These are phyloP conservation scores for roundworm (Caenorhabditis elegans) DNA, from an alignment of 1,140 invertebrate species.

Conservation along the genomic window DNA sequence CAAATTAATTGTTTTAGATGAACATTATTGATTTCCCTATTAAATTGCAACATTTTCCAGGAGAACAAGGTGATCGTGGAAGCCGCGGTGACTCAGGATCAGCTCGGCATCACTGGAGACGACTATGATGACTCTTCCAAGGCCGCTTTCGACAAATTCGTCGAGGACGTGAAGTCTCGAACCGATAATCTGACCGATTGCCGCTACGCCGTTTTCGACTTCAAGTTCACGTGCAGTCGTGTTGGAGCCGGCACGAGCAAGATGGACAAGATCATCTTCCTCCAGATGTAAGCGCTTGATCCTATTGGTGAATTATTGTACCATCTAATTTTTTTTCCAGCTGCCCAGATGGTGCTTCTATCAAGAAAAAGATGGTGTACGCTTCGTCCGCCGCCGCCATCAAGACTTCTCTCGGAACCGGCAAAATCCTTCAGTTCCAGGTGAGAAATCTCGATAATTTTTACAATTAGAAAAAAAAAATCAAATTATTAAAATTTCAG, in stretches of 20 bases:
- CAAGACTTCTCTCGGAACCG: conserved; percentile 66
- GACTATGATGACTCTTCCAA: conserved; percentile 66
- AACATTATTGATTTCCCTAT: too few species aligned
- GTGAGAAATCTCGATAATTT: too few species aligned
- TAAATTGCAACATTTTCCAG: too few species aligned
- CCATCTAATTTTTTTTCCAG: background rate
- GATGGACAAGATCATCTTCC: conserved; percentile 66
- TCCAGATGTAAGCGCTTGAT: conserved; percentile 52
- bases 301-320: background rate
- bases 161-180: conserved; percentile 60
- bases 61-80: conserved; percentile 65
- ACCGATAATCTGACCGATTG: conserved; percentile 63
- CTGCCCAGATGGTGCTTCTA: conserved; percentile 66
- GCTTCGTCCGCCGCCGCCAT: conserved; percentile 67
- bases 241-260: conserved; percentile 64
- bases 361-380: conserved; percentile 68
- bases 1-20: too few species aligned
- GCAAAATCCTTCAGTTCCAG: conserved; percentile 65
- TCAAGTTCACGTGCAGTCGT: conserved; percentile 64
- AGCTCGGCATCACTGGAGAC: conserved; percentile 52
- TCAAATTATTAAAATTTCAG: conserved; percentile 45
- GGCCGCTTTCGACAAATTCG: conserved; percentile 63
- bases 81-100: conserved; percentile 56
- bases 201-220: conserved; percentile 66
- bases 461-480: too few species aligned